These are phyloP conservation scores for Deilephila porcellus DNA, from an alignment of 2,888 invertebrate species.

Conservation along the genomic window DNA sequence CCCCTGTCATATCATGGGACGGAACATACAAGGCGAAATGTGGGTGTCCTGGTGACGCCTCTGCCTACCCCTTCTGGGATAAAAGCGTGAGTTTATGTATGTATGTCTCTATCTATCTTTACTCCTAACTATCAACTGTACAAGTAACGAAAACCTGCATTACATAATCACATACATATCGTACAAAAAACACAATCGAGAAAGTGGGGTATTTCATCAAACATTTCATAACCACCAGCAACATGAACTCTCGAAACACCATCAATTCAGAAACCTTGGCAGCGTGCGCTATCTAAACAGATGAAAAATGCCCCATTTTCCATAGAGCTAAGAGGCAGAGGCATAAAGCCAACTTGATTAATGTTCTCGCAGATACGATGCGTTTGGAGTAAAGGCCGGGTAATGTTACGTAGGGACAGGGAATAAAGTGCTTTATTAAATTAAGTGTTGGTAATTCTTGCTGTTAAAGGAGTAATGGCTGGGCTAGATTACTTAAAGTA, in stretches of 20 bases:
- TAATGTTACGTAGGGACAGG: background rate
- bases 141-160: background rate
- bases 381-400: slow-evolving; percentile 4
- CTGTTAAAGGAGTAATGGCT: background rate
- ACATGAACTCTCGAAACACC: background rate
- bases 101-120: too few relatives aligned
- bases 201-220: background rate
- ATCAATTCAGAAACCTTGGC: slow-evolving; percentile 5
- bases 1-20: too few relatives aligned
- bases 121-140: too few relatives aligned
- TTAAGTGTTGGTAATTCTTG: slow-evolving; percentile 8
- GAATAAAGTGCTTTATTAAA: slow-evolving; percentile 16
- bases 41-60: too few relatives aligned
- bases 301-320: slow-evolving; percentile 18
- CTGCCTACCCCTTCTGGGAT: too few relatives aligned
- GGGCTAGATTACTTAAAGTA: background rate
- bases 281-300: background rate
- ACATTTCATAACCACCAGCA: background rate
- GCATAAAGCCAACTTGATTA: slow-evolving; percentile 12
- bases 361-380: slow-evolving; percentile 18
- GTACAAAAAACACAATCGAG: background rate
- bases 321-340: background rate
- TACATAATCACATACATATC: background rate
- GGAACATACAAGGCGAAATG: too few relatives aligned
- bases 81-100: too few relatives aligned